Conservation (phyloP, 2,888 invertebrate species). For the Watsonalla cultraria region DNA sequence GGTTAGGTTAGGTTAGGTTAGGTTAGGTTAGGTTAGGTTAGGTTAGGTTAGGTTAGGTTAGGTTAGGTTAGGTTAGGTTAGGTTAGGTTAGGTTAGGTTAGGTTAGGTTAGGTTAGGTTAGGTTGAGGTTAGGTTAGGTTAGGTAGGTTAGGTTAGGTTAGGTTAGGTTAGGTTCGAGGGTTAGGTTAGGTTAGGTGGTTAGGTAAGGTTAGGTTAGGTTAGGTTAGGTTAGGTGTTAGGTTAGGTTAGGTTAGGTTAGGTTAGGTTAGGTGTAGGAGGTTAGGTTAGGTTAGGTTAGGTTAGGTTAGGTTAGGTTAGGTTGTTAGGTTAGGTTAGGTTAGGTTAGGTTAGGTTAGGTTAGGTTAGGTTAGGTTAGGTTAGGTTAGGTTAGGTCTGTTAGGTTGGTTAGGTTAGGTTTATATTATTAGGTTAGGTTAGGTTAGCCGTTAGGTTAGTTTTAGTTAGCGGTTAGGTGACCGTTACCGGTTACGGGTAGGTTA, state of each 20-base stretch:
- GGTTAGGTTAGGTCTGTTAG: constrained; percentile 13
- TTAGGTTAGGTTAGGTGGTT: constrained; percentile 10
- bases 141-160: constrained; percentile 8
- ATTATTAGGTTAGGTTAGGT: constrained; percentile 4
- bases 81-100: constrained; percentile 17
- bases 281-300: constrained; percentile 15
- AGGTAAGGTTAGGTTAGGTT: constrained; percentile 12
- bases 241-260: constrained; percentile 15
- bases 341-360: constrained; percentile 10
- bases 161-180: too few relatives aligned
- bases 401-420: constrained; percentile 10
- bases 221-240: constrained; percentile 13
- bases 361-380: constrained; percentile 15
- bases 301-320: constrained; percentile 17
- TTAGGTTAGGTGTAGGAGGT: constrained; percentile 5
- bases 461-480: constrained; percentile 4
- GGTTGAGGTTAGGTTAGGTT: constrained; percentile 12
- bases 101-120: constrained; percentile 18
- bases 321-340: constrained; percentile 11
- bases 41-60: constrained; percentile 16
- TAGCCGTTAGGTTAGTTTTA: constrained; percentile 4
- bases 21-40: constrained; percentile 12
- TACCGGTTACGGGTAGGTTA: constrained; percentile 3
- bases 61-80: constrained; percentile 17
- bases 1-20: constrained; percentile 5